Evolutionary conservation across 2,113 vertebrate species (phyloP).

Genomic region (Cacatua alba): DNA sequence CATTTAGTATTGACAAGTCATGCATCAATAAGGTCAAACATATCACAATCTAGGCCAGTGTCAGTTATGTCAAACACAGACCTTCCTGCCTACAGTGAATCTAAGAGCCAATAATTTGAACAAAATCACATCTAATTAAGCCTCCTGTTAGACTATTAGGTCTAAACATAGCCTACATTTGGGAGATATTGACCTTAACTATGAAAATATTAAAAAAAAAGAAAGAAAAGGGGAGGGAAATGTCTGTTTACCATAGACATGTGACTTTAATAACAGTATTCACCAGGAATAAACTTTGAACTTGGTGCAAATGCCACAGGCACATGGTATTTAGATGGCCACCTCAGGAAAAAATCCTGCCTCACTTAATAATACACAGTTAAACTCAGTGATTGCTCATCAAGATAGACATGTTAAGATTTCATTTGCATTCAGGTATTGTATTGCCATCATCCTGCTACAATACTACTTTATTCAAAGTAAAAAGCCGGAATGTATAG

Average conservation of each 20-base stretch:
- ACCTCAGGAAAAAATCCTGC: background rate
- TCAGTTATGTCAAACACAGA: background rate
- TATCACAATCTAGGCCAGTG: background rate
- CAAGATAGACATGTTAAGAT: background rate
- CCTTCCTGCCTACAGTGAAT: background rate
- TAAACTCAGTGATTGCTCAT: conserved; percentile 27
- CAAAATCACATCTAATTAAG: background rate
- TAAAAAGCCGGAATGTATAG: background rate
- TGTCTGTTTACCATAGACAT: background rate
- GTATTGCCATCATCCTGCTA: conserved; percentile 29
- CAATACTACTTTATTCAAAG: conserved; percentile 31
- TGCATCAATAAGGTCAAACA: background rate
- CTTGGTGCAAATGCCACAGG: background rate
- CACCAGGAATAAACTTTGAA: background rate
- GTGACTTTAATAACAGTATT: background rate
- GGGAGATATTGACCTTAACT: background rate
- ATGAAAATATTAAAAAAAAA: background rate
- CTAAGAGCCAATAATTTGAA: background rate
- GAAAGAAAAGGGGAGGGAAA: background rate
- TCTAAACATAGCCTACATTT: background rate
- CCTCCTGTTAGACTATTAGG: background rate
- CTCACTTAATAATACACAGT: background rate
- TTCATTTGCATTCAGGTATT: conserved; percentile 28
- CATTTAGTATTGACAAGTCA: background rate
- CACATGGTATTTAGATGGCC: background rate